Evolutionary conservation across 2,888 invertebrate genomes (phyloP), one percentile per base, ranked within the genome.

Genomic region (Maniola hyperantus): DNA sequence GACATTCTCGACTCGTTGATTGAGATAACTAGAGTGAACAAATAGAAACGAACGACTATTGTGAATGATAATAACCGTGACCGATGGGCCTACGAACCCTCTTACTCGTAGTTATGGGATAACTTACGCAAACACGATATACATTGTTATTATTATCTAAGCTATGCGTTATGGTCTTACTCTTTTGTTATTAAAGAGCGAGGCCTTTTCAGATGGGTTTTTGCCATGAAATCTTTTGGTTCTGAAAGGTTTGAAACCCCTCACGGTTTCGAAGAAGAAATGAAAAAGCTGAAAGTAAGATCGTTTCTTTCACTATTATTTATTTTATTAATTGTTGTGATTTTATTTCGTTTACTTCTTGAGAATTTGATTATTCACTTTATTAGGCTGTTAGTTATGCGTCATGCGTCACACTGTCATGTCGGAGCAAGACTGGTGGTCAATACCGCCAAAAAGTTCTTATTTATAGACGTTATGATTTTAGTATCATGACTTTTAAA

Each of bases 51-150:
- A 15, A 33, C 10, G 36, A 15, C 54, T 10, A 54, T 54, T 54
- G 54, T 54, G 34, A 36, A 54, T 34, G 54, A 36, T 54, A 34
- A 34, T 15, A 34, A 54, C 8, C 54, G 54, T 54, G 34, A 54
- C 54, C 54, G 54, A 54, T 54, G 54, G 34, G 34, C 10, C 8
- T n/a, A n/a, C 54, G 54, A 15, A 54, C 54, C 54, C 54, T 54
- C 54, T 54, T 54, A 34, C 54, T 54, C 54, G 36, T 54, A 34
- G 54, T 36, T 54, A 10, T 15, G 15, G 34, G 15, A 54, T 15
- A 15, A 34, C 34, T 54, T 36, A 54, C 34, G 15, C 34, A 8
- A 34, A 34, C 36, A 54, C 18, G 48, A 18, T 26, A 26, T 8
- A 48, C 18, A 15, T 48, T 18, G 39, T 15, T 8, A 48, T 48